Percentiles rank a stretch among this genome's conserved stretches.
phyloP scores from a whole-genome alignment of 1,140 invertebrate genomes.

The Drosophila kurseongensis region DNA sequence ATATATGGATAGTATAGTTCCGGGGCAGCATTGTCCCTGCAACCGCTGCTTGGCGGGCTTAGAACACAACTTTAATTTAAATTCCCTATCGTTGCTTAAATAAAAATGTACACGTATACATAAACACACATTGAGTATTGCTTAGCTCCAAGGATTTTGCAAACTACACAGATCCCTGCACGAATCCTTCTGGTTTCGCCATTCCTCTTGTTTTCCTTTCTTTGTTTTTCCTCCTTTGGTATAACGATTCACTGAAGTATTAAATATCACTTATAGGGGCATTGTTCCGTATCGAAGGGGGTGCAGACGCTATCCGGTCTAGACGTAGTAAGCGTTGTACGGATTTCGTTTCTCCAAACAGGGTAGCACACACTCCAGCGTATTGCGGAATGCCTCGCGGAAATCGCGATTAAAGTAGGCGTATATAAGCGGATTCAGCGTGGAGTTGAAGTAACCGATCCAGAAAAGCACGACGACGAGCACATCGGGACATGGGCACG shows the following conservation, averaged over 20 bases:
- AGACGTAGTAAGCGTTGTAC: constrained; percentile 86
- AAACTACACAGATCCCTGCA: constrained; percentile 36
- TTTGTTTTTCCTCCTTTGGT: constrained; percentile 13
- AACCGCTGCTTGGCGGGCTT: constrained; percentile 11
- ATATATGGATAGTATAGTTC: constrained; percentile 49
- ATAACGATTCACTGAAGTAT: constrained; percentile 55
- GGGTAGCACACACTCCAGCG: constrained; percentile 92
- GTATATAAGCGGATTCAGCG: constrained; percentile 98
- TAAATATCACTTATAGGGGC: constrained; percentile 64
- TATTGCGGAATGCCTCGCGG: constrained; percentile 97
- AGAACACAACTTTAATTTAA: constrained; percentile 52
- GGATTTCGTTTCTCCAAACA: constrained; percentile 86
- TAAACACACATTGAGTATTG: constrained; percentile 72
- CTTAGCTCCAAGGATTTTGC: constrained; percentile 66
- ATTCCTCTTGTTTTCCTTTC: constrained; percentile 8
- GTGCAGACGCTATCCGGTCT: constrained; percentile 39
- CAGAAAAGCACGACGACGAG: constrained; percentile 93
- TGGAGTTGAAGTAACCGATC: constrained; percentile 98
- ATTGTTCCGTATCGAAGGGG: constrained; percentile 36
- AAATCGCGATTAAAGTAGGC: constrained; percentile 99
- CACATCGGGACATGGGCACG: constrained; percentile 92
- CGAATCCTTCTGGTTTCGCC: constrained; percentile 13
- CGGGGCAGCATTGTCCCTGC: constrained; percentile 27
- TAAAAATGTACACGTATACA: constrained; percentile 62
- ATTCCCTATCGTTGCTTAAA: constrained; percentile 61